Conservation (phyloP, 2,888 invertebrate species). For the Timandra comae region DNA sequence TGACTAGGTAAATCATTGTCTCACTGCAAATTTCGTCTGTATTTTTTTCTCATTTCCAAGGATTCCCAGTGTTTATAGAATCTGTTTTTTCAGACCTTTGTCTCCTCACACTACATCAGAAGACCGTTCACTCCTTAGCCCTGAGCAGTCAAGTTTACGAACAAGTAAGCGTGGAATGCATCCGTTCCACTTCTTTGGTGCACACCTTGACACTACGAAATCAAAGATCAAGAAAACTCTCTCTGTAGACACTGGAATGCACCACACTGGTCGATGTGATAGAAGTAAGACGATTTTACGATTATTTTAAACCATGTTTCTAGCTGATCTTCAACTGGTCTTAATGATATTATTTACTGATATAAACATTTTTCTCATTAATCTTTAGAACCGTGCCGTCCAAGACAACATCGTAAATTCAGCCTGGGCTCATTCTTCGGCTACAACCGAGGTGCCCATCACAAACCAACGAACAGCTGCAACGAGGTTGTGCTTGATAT, state of each 20-base stretch:
- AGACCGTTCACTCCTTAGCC: slow-evolving; percentile 65
- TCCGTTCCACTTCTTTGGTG: slow-evolving; percentile 67
- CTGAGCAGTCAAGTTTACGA: slow-evolving; percentile 58
- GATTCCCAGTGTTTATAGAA: no score
- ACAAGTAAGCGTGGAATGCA: slow-evolving; percentile 45
- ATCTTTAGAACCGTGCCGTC: slow-evolving; percentile 31
- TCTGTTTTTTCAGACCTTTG: slow-evolving; percentile 48
- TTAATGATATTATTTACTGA: no score
- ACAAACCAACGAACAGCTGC: slow-evolving; percentile 45
- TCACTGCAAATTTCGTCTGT: no score
- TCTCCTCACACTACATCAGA: slow-evolving; percentile 66
- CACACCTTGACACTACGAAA: slow-evolving; percentile 61
- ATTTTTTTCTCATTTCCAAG: no score
- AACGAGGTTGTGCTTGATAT: slow-evolving; percentile 66
- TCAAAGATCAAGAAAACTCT: slow-evolving; percentile 71
- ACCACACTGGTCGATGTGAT: slow-evolving; percentile 65
- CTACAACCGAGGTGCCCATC: slow-evolving; percentile 40
- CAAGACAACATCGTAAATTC: slow-evolving; percentile 62
- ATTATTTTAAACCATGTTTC: no score
- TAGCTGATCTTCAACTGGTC: no score
- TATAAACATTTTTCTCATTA: no score
- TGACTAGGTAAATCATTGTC: slow-evolving; percentile 68
- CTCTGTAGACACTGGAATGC: slow-evolving; percentile 72
- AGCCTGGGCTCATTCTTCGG: slow-evolving; percentile 69
- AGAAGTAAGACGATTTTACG: no score